Evolutionary conservation across 2,888 invertebrate genomes (phyloP).

Genomic region (Drosophila yooni): DNA sequence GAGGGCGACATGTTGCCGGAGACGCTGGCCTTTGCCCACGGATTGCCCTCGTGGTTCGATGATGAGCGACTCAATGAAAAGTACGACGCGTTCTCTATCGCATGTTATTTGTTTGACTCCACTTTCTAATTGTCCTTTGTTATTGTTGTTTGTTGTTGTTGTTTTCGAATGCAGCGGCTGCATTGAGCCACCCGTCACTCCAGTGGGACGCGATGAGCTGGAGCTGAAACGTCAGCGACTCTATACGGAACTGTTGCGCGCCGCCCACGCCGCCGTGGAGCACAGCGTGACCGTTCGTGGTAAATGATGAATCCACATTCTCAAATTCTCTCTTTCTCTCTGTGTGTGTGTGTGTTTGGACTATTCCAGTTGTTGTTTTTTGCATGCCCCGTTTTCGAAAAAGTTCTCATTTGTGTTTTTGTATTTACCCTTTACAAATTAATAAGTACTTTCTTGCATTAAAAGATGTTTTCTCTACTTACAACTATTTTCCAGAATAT

Average conservation of each 20-base stretch:
- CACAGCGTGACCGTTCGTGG: slow-evolving; percentile 87
- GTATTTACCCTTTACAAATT: neutral
- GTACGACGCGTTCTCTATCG: slow-evolving; percentile 69
- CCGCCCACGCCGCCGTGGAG: slow-evolving; percentile 90
- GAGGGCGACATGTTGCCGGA: slow-evolving; percentile 75
- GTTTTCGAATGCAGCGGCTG: slow-evolving; percentile 69
- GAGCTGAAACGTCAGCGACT: slow-evolving; percentile 91
- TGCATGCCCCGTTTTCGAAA: slow-evolving; percentile 46
- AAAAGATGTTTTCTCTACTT: neutral
- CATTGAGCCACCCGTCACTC: slow-evolving; percentile 89
- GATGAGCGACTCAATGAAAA: slow-evolving; percentile 84
- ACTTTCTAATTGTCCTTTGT: slow-evolving; percentile 18
- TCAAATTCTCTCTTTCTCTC: slow-evolving; percentile 15
- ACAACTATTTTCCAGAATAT: neutral
- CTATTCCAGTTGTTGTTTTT: slow-evolving; percentile 30
- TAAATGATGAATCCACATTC: slow-evolving; percentile 57
- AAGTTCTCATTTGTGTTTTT: slow-evolving; percentile 4
- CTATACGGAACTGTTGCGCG: slow-evolving; percentile 91
- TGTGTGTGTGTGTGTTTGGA: slow-evolving; percentile 7
- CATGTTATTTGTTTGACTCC: neutral
- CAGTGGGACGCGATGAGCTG: slow-evolving; percentile 91
- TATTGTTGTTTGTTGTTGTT: slow-evolving; percentile 30
- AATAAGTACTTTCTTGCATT: neutral
- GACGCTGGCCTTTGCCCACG: slow-evolving; percentile 76
- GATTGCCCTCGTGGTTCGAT: slow-evolving; percentile 86